Percentiles rank a stretch among this genome's conserved stretches.
phyloP scores from a whole-genome alignment of 2,888 invertebrate genomes.

The Aporophyla nigra region DNA sequence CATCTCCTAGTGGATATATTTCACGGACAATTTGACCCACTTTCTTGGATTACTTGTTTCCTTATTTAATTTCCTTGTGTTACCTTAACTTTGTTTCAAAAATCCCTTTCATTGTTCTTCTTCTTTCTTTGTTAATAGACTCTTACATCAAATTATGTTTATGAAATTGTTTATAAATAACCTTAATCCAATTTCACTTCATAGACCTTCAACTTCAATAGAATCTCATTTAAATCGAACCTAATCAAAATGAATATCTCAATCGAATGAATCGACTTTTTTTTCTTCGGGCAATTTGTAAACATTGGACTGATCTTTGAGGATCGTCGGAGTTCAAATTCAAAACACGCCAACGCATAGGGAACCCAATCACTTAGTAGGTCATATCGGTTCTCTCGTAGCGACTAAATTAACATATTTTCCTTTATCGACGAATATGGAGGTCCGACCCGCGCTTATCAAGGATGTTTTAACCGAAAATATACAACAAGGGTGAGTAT shows the following conservation, averaged over 20 bases:
- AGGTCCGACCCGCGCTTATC: conserved; percentile 86
- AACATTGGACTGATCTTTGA: conserved; percentile 85
- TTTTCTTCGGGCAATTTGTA: conserved; percentile 84
- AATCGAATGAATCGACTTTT: conserved; percentile 77
- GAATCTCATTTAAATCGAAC: conserved; percentile 75
- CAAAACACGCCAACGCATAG: conserved; percentile 85
- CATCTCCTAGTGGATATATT: conserved; percentile 86
- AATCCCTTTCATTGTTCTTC: conserved; percentile 63
- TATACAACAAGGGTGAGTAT: conserved; percentile 84
- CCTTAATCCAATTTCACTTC: conserved; percentile 55
- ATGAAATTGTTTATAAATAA: conserved; percentile 63
- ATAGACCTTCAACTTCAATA: conserved; percentile 58
- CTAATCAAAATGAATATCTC: conserved; percentile 80
- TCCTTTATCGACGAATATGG: conserved; percentile 88
- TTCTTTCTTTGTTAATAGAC: conserved; percentile 4
- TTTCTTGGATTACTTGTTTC: conserved; percentile 75
- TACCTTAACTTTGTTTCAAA: conserved; percentile 70
- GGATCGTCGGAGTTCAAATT: conserved; percentile 82
- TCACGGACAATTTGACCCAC: conserved; percentile 83
- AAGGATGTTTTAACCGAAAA: conserved; percentile 86
- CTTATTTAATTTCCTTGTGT: conserved; percentile 69
- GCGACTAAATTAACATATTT: conserved; percentile 89
- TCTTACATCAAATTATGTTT: conserved; percentile 26
- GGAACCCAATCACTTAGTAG: conserved; percentile 90
- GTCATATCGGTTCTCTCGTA: conserved; percentile 86